Base-by-base conservation (phyloP, 2,888 invertebrate genomes). In the Coelopa pilipes region DNA sequence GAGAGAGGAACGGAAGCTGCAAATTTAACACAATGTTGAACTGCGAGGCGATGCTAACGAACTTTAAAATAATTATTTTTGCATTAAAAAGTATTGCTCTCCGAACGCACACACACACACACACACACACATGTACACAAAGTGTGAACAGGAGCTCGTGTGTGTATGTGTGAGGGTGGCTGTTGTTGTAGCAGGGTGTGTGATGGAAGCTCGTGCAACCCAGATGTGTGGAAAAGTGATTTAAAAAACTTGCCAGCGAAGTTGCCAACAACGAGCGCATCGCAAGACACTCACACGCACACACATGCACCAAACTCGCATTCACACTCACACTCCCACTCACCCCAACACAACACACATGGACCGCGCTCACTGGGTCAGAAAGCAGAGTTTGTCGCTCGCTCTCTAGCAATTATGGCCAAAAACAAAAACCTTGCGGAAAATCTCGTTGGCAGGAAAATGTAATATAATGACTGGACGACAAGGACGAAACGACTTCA, bases 51-150 rank as follows among this genome's bases (percentile, higher is more conserved):
- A 60, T 70, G 70, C 11, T 60, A 70, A 70, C 70, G 50, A 70
- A 70, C 70, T 70, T 70, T 60, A 60, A 60, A 60, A 70, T 70
- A 70, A 70, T 70, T 70, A 70, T 60, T 70, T 70, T 49, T 70
- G 49, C 70, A 49, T 50, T 59, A 47, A 49, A 49, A 34, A 70
- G 59, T 49, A 60, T 24, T 13, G 24, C 57, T 21, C 11, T 13
- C 19, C 13, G 10, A 59, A 59, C 55, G 19, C 19, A 55, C 55
- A 19, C 19, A n/a, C n/a, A n/a, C n/a, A 59, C 13, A 59, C n/a
- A 34, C 17, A 47, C 17, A 47, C 19, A 46, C 11, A 13, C 15
- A 46, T 5, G 13, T 46, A 47, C 46, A 19, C n/a, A 65, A 65
- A 34, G 34, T 34, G 7, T n/a, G n/a, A n/a, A n/a, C n/a, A n/a